Evolutionary conservation across 2,888 invertebrate species (phyloP).

Genomic region (Drosophila anceps): DNA sequence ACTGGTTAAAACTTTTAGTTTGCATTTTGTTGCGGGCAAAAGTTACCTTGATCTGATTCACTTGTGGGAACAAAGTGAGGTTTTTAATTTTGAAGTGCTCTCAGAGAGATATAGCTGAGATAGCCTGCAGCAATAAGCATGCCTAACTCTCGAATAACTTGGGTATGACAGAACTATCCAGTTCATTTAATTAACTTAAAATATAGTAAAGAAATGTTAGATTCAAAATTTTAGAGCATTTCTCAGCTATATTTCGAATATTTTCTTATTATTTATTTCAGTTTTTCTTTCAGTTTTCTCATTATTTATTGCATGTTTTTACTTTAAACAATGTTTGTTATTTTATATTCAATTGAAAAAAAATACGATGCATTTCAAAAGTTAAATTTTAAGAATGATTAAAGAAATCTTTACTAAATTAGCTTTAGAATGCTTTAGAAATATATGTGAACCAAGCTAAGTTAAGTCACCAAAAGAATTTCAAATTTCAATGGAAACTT

Average conservation of each 20-base stretch:
- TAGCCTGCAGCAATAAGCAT: not conserved
- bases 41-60: conserved; percentile 2
- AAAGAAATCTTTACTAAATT: not conserved
- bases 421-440: not conserved
- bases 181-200: not conserved
- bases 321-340: not conserved
- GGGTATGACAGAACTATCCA: not conserved
- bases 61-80: not conserved
- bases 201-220: not conserved
- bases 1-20: conserved; percentile 53
- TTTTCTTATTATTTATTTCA: no score
- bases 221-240: no score
- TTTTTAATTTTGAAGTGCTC: not conserved
- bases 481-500: conserved; percentile 5
- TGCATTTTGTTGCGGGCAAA: conserved; percentile 14
- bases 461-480: not conserved
- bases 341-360: not conserved
- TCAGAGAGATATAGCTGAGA: no score
- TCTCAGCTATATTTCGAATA: no score
- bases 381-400: not conserved
- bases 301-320: not conserved
- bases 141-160: not conserved
- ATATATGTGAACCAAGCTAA: not conserved
- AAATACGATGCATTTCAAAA: not conserved
- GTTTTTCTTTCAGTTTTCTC: no score